Base-by-base conservation (phyloP, 2,888 invertebrate species). In the Eurois occulta region DNA sequence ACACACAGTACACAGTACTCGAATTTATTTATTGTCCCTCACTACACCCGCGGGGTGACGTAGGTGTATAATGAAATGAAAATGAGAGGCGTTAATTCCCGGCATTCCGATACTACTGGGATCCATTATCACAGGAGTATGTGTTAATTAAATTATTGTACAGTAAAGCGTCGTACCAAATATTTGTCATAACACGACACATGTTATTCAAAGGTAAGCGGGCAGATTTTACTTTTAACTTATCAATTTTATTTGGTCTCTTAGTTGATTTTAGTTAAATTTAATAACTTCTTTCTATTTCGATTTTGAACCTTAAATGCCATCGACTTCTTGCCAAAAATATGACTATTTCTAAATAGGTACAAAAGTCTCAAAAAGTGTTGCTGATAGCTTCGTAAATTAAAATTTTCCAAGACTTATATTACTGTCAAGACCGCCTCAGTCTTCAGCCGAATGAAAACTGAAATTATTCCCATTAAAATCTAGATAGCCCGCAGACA, bases 1-100 rank as follows among this genome's bases (percentile, higher is more conserved):
- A n/a, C n/a, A n/a, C n/a, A n/a, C n/a, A n/a, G 68, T 52, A 69
- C 32, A 79, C 16, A 28, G 43, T 24, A 52, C 52, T 84, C n/a
- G 38, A 80, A 69, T 70, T 60, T 60, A 73, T 84, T 65, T 70
- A 65, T 60, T 41, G 24, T 1, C 38, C 32, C 16, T 66, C n/a
- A 84, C 60, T 58, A 80, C 38, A 62, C 81, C 65, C 74, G 1
- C 4, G 58, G 84, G 68, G 43, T 65, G 48, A 66, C 24, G 67
- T 66, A 66, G 62, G 38, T 73, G 21, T 80, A 66, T 46, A 80
- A 70, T 80, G 32, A 55, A 72, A 78, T 80, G 58, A 81, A 74
- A 80, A 80, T 74, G 21, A 52, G 62, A 16, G 13, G 18, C 16
- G n/a, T 81, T 70, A 48, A 80, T 80, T 80, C n/a, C 32, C 18